Conservation (phyloP, 1,140 invertebrate species). For the Melitaea cinxia region DNA sequence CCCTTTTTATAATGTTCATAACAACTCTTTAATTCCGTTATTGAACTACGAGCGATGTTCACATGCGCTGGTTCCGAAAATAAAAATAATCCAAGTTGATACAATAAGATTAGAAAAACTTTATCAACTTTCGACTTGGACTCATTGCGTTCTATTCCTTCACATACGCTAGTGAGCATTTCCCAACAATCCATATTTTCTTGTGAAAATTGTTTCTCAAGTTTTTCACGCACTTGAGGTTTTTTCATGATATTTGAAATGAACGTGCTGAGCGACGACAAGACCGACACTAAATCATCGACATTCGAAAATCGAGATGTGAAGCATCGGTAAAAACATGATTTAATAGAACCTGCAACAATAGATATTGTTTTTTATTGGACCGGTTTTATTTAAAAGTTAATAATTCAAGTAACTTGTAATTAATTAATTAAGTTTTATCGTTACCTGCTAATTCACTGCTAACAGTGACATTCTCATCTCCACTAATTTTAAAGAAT, state of each 20-base stretch:
- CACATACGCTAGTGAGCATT: slow-evolving; percentile 80
- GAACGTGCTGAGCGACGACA: slow-evolving; percentile 82
- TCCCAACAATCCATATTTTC: slow-evolving; percentile 83
- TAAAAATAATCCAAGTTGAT: slow-evolving; percentile 87
- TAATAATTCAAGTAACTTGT: no score
- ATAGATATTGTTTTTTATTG: slow-evolving; percentile 14
- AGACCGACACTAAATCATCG: slow-evolving; percentile 81
- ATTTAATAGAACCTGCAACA: slow-evolving; percentile 81
- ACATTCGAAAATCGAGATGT: slow-evolving; percentile 85
- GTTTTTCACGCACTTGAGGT: slow-evolving; percentile 68
- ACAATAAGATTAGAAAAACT: slow-evolving; percentile 85
- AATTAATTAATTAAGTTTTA: background rate
- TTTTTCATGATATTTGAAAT: slow-evolving; percentile 80
- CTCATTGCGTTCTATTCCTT: slow-evolving; percentile 70
- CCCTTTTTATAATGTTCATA: slow-evolving; percentile 82
- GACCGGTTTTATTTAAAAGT: no score
- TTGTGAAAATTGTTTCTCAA: slow-evolving; percentile 81
- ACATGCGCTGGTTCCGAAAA: slow-evolving; percentile 83
- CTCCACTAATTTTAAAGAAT: slow-evolving; percentile 82
- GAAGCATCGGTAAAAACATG: slow-evolving; percentile 84
- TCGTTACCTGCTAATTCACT: slow-evolving; percentile 83
- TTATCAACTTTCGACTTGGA: slow-evolving; percentile 75
- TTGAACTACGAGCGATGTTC: slow-evolving; percentile 85
- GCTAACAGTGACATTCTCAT: slow-evolving; percentile 77
- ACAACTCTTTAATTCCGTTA: slow-evolving; percentile 87